Evolutionary conservation across 1,140 invertebrate genomes (phyloP).

Genomic region (Halesus radiatus): DNA sequence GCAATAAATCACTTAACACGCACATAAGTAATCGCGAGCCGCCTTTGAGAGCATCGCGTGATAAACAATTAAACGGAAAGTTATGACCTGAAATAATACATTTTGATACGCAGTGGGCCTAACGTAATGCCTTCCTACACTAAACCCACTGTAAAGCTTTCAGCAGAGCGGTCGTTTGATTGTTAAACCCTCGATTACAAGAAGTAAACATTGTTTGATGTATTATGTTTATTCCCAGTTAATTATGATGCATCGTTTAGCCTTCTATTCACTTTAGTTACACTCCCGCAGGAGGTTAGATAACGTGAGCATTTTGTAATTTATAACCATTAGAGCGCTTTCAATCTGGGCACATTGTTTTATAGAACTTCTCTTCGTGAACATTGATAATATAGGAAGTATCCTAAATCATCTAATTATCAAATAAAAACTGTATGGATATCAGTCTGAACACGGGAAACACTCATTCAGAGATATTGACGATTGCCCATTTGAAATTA

Average conservation of each 20-base stretch:
- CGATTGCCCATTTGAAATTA: too few species aligned
- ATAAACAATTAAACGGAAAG: background rate
- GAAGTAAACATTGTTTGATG: background rate
- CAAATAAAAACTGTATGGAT: too few species aligned
- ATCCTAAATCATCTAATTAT: too few species aligned
- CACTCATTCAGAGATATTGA: too few species aligned
- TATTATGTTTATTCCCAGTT: background rate
- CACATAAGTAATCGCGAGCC: background rate
- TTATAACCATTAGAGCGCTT: too few species aligned
- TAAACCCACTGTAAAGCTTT: background rate
- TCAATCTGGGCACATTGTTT: too few species aligned
- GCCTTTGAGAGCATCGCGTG: background rate
- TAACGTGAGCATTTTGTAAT: too few species aligned
- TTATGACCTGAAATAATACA: background rate
- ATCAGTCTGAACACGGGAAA: too few species aligned
- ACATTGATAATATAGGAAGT: too few species aligned
- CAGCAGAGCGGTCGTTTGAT: background rate
- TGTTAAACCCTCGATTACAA: background rate
- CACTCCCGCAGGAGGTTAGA: background rate
- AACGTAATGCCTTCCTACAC: background rate
- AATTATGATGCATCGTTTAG: background rate
- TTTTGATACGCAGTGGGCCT: too few species aligned
- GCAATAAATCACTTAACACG: background rate
- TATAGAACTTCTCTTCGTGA: too few species aligned
- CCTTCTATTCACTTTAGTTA: background rate